Conservation (phyloP, 1,140 invertebrate species). For the Proctacanthus coquilletti region DNA sequence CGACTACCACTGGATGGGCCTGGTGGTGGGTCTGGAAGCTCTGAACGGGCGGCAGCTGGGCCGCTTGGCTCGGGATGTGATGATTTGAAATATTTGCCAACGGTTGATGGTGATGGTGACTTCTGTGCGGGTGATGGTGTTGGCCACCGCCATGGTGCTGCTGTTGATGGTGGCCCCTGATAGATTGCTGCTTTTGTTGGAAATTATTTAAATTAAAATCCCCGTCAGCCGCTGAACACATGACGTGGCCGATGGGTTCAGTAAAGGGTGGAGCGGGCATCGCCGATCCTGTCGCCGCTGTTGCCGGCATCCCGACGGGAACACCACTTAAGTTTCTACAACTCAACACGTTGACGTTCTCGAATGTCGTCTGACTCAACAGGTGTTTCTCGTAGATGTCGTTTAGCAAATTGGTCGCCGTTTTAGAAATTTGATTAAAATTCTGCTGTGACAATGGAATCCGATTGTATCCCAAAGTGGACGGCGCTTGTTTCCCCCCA, state of each 20-base stretch:
- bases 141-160: slow-evolving; percentile 3
- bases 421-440: slow-evolving; percentile 15
- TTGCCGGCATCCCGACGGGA: slow-evolving; percentile 3
- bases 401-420: slow-evolving; percentile 11
- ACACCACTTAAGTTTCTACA: neutral
- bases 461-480: neutral
- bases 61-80: slow-evolving; percentile 6
- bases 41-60: neutral
- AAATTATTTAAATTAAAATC: slow-evolving; percentile 5
- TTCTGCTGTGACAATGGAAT: slow-evolving; percentile 3
- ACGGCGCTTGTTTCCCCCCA: neutral
- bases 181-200: neutral
- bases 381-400: slow-evolving; percentile 13
- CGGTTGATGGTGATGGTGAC: neutral
- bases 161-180: slow-evolving; percentile 3
- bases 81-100: slow-evolving; percentile 6
- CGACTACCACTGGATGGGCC: neutral
- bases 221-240: neutral
- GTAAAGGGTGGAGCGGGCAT: neutral
- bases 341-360: slow-evolving; percentile 1
- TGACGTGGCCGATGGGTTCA: neutral
- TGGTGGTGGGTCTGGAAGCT: neutral
- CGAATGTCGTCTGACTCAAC: slow-evolving; percentile 12
- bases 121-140: slow-evolving; percentile 2
- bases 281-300: slow-evolving; percentile 4